Conservation (phyloP, 1,140 invertebrate species). For the Mamestra configurata region DNA sequence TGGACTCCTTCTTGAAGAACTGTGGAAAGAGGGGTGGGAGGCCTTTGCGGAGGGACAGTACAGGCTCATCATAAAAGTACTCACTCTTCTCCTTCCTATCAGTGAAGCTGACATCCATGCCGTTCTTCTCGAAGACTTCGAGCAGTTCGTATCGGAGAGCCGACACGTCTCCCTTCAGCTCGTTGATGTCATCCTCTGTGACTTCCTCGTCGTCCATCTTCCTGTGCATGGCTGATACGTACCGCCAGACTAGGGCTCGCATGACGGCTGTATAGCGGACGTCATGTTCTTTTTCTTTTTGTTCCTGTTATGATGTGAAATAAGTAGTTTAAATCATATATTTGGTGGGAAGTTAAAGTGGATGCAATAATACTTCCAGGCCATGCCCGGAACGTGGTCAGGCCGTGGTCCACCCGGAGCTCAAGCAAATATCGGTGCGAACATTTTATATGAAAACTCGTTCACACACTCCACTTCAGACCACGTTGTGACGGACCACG, state of each 20-base stretch:
- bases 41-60: too few species aligned
- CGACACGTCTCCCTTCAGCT: constrained; percentile 96
- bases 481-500: too few species aligned
- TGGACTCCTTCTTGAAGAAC: too few species aligned
- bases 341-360: too few species aligned
- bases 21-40: too few species aligned
- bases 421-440: too few species aligned
- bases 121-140: constrained; percentile 94
- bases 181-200: constrained; percentile 97
- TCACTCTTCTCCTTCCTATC: constrained; percentile 91
- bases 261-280: constrained; percentile 93
- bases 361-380: too few species aligned
- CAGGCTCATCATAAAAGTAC: constrained; percentile 30
- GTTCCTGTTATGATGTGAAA: constrained; percentile 69
- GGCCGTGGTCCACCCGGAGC: too few species aligned
- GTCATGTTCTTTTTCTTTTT: constrained; percentile 90
- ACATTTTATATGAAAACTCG: too few species aligned
- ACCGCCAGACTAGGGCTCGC: constrained; percentile 94
- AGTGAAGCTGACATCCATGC: constrained; percentile 92
- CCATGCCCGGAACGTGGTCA: too few species aligned
- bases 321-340: too few species aligned
- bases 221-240: constrained; percentile 93
- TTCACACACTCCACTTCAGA: too few species aligned
- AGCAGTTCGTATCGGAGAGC: constrained; percentile 94
- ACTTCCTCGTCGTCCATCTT: constrained; percentile 93